phyloP scores from a whole-genome alignment of 2,113 vertebrate species.

The Otus sunia region DNA sequence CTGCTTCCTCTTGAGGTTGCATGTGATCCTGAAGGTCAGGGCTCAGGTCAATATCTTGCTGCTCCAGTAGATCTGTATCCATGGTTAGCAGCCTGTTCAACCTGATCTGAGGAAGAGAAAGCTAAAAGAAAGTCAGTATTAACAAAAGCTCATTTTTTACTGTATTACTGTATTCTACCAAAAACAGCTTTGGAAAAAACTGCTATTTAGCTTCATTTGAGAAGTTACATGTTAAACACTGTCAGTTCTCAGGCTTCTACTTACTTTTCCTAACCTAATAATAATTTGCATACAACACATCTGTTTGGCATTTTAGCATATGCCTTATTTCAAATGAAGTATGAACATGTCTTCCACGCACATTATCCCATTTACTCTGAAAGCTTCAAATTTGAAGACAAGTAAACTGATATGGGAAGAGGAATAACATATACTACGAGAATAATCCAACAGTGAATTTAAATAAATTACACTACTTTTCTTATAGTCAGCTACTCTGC shows the following conservation, averaged over 20 bases:
- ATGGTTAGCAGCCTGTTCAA: conserved; percentile 93
- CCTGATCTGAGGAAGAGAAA: conserved; percentile 92
- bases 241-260: neutral
- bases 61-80: conserved; percentile 93
- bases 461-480: neutral
- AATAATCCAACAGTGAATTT: neutral
- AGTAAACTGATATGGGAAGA: neutral
- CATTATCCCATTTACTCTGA: neutral
- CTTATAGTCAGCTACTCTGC: neutral
- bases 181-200: neutral
- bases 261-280: neutral
- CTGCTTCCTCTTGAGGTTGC: conserved; percentile 81
- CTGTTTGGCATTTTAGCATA: neutral
- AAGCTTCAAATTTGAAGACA: conserved; percentile 43
- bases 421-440: neutral
- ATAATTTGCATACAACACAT: neutral
- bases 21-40: conserved; percentile 92
- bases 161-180: neutral
- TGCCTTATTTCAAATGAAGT: neutral
- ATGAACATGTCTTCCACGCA: neutral
- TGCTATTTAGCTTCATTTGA: neutral
- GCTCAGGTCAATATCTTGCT: conserved; percentile 92
- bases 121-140: conserved; percentile 74
- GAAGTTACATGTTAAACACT: neutral
- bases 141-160: neutral